Evolutionary conservation across 2,113 vertebrate species (phyloP).

Genomic region (Melanostigma gelatinosum): DNA sequence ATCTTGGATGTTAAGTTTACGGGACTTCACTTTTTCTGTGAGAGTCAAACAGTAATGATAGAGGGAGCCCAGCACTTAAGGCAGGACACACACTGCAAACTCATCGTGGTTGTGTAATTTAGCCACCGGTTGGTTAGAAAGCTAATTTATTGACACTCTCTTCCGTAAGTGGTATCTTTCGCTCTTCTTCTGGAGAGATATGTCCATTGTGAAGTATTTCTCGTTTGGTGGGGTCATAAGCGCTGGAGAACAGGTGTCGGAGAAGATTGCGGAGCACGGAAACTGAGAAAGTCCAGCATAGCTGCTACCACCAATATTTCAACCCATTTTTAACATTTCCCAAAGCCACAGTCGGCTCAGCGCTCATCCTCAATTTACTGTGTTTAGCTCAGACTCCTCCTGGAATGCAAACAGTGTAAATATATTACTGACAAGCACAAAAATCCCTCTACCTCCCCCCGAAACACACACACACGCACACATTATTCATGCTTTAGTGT

Average conservation of each 20-base stretch:
- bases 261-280: slow-evolving; percentile 13
- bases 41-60: slow-evolving; percentile 58
- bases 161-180: slow-evolving; percentile 36
- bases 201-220: slow-evolving; percentile 38
- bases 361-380: slow-evolving; percentile 78
- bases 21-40: slow-evolving; percentile 56
- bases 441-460: slow-evolving; percentile 53
- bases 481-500: slow-evolving; percentile 15
- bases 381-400: slow-evolving; percentile 75
- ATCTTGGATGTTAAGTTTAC: slow-evolving; percentile 64
- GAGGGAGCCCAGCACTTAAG: slow-evolving; percentile 18
- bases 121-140: slow-evolving; percentile 10
- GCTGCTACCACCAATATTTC: slow-evolving; percentile 55
- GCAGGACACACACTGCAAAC: slow-evolving; percentile 25
- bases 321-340: slow-evolving; percentile 71
- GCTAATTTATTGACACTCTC: slow-evolving; percentile 51
- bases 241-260: slow-evolving; percentile 64
- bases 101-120: slow-evolving; percentile 40
- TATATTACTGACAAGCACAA: slow-evolving; percentile 74
- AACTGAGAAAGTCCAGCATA: slow-evolving; percentile 68
- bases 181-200: slow-evolving; percentile 25
- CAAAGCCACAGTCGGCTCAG: slow-evolving; percentile 56
- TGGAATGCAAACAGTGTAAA: slow-evolving; percentile 81
- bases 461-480: slow-evolving; percentile 35
- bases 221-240: slow-evolving; percentile 52